Conservation (phyloP, 2,113 vertebrate species). For the Hippocampus mohnikei region DNA sequence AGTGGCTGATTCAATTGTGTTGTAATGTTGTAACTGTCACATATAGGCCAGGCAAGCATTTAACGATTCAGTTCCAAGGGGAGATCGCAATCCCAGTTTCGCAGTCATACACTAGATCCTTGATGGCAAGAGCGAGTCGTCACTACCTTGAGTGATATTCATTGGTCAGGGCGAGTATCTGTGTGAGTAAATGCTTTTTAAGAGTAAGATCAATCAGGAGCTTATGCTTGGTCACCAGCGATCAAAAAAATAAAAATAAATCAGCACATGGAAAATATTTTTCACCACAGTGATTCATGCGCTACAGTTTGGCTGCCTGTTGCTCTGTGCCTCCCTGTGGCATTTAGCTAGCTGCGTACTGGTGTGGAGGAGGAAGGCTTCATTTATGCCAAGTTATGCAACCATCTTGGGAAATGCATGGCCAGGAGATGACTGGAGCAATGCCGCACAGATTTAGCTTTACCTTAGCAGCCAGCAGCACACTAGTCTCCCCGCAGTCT, state of each 20-base stretch:
- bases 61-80: neutral
- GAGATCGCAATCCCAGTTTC: too few relatives aligned
- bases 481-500: constrained; percentile 23
- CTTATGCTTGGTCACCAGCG: constrained; percentile 14
- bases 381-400: constrained; percentile 70
- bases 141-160: neutral
- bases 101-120: neutral
- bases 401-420: constrained; percentile 65
- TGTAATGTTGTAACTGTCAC: neutral
- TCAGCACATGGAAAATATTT: constrained; percentile 24
- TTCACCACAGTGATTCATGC: constrained; percentile 39
- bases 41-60: neutral
- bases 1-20: neutral
- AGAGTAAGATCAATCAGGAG: constrained; percentile 11
- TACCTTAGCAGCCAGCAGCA: constrained; percentile 39
- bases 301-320: constrained; percentile 57
- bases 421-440: constrained; percentile 50
- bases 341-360: constrained; percentile 42
- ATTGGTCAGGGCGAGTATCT: neutral
- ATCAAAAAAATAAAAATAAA: constrained; percentile 11
- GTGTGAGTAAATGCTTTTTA: neutral
- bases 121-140: neutral
- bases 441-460: constrained; percentile 36
- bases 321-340: constrained; percentile 49
- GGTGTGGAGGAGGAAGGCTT: constrained; percentile 69